These are phyloP conservation scores for Rhopilema esculentum DNA, from an alignment of 30 jellyfish, hydroid and myxozoan genomes.

Conservation along the genomic window DNA sequence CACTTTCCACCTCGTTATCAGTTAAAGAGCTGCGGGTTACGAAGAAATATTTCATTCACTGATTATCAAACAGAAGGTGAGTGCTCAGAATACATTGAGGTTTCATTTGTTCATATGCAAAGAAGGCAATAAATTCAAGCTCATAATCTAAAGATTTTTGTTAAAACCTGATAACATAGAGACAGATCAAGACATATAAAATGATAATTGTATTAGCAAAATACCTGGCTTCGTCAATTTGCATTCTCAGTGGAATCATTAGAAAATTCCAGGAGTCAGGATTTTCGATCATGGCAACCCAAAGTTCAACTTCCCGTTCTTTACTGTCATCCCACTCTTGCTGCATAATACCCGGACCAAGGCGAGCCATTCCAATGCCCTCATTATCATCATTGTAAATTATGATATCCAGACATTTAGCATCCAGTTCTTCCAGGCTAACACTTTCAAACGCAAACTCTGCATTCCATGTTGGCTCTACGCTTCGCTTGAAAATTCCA, in stretches of 20 bases:
- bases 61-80: too few species aligned
- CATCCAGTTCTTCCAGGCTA: slow-evolving; percentile 56
- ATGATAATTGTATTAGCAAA: too few species aligned
- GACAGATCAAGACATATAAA: too few species aligned
- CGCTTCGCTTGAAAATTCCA: slow-evolving; percentile 72
- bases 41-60: too few species aligned
- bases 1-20: not conserved
- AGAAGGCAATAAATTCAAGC: too few species aligned
- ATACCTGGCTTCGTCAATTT: slow-evolving; percentile 25
- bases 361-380: slow-evolving; percentile 78
- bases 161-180: too few species aligned
- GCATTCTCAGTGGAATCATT: slow-evolving; percentile 77
- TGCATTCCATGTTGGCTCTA: slow-evolving; percentile 88
- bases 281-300: slow-evolving; percentile 86
- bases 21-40: not conserved
- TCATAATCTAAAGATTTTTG: too few species aligned
- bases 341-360: slow-evolving; percentile 84
- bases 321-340: slow-evolving; percentile 89
- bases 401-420: slow-evolving; percentile 71
- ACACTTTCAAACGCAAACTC: slow-evolving; percentile 69
- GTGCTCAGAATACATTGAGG: too few species aligned
- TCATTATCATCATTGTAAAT: slow-evolving; percentile 67
- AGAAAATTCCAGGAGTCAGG: slow-evolving; percentile 77
- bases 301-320: slow-evolving; percentile 86
- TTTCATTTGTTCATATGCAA: too few species aligned